Conservation (phyloP, 1,140 invertebrate species). For the Trichonephila inaurata region DNA sequence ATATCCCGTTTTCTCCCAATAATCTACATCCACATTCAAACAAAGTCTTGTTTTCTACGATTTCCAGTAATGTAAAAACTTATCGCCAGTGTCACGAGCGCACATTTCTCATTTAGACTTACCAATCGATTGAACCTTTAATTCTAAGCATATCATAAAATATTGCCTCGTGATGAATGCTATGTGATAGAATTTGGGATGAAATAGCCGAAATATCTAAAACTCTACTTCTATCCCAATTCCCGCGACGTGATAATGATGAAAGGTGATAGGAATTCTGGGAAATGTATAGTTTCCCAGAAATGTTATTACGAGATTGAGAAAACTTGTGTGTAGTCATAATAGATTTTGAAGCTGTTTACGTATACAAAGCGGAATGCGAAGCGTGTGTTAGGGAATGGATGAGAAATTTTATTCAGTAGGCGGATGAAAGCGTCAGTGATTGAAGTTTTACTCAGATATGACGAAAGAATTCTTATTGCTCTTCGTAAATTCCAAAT, state of each 20-base stretch:
- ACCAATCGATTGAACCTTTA: neutral
- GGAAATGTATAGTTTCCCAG: neutral
- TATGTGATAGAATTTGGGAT: neutral
- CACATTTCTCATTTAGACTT: neutral
- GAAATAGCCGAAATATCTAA: neutral
- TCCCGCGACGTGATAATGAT: neutral
- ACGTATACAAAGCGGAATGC: neutral
- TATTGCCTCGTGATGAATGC: neutral
- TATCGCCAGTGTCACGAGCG: neutral
- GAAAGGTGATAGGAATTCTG: constrained; percentile 3
- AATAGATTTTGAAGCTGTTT: neutral
- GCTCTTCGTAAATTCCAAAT: too few species aligned
- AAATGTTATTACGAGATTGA: neutral
- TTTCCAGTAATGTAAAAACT: neutral
- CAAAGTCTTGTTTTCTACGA: neutral
- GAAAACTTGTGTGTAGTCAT: neutral
- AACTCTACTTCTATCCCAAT: neutral
- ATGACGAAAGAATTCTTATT: neutral
- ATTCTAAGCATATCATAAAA: neutral
- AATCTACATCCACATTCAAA: neutral
- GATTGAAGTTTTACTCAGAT: neutral
- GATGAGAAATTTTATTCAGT: too few species aligned
- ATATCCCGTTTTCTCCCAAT: neutral
- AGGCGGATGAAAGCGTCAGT: neutral
- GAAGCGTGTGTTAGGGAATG: neutral